Conservation (phyloP, 2,113 vertebrate species). For the Myanophis thanlyinensis region DNA sequence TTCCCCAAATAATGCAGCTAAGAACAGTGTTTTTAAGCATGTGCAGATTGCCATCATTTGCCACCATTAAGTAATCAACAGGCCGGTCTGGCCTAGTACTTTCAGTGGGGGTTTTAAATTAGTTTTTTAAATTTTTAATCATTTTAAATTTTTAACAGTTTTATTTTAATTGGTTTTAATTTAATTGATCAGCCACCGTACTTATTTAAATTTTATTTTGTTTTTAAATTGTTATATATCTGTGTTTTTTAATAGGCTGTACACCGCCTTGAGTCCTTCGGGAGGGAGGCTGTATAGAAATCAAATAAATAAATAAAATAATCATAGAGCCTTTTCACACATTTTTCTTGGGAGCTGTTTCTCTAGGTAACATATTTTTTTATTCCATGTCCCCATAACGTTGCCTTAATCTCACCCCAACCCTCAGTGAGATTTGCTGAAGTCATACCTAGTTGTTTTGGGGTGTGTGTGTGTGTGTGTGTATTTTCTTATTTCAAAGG, state of each 20-base stretch:
- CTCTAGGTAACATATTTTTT: not conserved
- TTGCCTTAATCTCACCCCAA: not conserved
- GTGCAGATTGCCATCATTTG: not conserved
- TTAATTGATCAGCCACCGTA: no score
- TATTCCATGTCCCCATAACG: not conserved
- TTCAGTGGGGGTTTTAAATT: no score
- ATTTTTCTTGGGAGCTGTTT: not conserved
- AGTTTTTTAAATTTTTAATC: no score
- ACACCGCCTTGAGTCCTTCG: no score
- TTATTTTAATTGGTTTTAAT: no score
- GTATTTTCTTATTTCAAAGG: not conserved
- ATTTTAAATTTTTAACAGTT: no score
- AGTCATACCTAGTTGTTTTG: not conserved
- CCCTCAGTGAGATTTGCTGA: not conserved
- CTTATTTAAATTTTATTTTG: no score
- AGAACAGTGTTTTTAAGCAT: not conserved
- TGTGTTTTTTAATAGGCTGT: no score
- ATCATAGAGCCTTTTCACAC: not conserved
- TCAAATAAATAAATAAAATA: no score
- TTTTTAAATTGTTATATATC: no score
- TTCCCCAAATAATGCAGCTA: not conserved
- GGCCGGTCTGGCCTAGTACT: no score
- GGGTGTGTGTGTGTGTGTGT: not conserved
- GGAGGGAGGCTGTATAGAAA: no score
- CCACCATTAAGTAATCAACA: not conserved